These are phyloP conservation scores for Leptinotarsa undecemlineata DNA, from an alignment of 1,140 invertebrate species.

Conservation along the genomic window DNA sequence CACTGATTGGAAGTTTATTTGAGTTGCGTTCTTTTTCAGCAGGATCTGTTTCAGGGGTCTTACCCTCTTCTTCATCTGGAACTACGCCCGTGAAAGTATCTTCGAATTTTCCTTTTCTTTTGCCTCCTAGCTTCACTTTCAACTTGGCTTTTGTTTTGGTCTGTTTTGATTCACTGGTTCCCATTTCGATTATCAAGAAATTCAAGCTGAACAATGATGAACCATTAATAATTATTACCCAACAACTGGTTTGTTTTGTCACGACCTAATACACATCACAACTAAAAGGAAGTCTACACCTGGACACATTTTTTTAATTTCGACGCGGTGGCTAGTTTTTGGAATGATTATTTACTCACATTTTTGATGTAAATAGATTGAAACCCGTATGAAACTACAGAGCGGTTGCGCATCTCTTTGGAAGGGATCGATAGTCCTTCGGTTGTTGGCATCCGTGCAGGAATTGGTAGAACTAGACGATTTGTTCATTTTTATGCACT, in stretches of 20 bases:
- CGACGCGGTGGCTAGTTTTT: neutral
- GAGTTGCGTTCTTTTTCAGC: neutral
- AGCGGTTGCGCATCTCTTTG: constrained; percentile 24
- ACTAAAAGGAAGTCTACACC: neutral
- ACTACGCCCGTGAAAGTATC: constrained; percentile 40
- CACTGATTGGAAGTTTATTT: neutral
- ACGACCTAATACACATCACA: constrained; percentile 2
- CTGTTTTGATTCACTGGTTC: constrained; percentile 39
- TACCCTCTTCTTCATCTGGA: constrained; percentile 35
- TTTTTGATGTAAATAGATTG: constrained; percentile 13
- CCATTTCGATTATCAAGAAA: constrained; percentile 7
- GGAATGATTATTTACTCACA: neutral
- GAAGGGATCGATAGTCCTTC: constrained; percentile 16
- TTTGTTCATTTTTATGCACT: constrained; percentile 3
- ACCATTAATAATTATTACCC: neutral
- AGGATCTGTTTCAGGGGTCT: neutral
- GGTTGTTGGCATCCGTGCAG: constrained; percentile 1
- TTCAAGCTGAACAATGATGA: neutral
- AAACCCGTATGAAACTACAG: constrained; percentile 13
- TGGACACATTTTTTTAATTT: constrained; percentile 7
- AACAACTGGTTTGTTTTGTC: neutral
- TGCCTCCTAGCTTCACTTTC: constrained; percentile 45
- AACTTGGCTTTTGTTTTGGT: constrained; percentile 44
- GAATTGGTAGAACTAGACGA: constrained; percentile 10
- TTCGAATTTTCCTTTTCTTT: constrained; percentile 46